Percentiles rank a stretch among this genome's conserved stretches.
Conservation (phyloP, 2,797 vertebrate genomes). For the Spinibarbus caldwelli region DNA sequence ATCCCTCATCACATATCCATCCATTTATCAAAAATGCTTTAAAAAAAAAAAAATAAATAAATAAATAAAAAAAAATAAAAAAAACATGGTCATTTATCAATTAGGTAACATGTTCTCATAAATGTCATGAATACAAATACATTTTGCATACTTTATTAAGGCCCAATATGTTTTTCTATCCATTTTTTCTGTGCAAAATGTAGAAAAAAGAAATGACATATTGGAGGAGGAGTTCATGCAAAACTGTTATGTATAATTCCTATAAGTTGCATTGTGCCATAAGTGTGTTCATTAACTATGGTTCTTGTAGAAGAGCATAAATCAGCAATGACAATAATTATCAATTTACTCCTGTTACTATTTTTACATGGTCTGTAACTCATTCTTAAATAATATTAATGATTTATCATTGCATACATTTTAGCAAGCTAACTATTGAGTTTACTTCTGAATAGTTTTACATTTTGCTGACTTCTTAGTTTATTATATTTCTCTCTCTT, state of each 20-base stretch:
- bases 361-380: background rate
- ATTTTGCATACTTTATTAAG: background rate
- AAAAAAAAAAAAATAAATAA: too few relatives aligned
- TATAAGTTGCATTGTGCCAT: background rate
- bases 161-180: background rate
- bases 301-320: background rate
- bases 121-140: too few relatives aligned
- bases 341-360: background rate
- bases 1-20: too few relatives aligned
- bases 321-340: background rate
- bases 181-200: background rate
- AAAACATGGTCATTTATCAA: too few relatives aligned
- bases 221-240: slow-evolving; percentile 7
- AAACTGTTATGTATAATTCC: background rate
- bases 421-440: background rate
- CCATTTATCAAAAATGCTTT: too few relatives aligned
- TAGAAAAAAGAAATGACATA: background rate
- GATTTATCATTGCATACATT: background rate
- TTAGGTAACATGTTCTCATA: too few relatives aligned
- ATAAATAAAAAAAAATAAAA: too few relatives aligned
- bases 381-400: background rate
- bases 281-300: background rate
- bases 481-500: background rate
- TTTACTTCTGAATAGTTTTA: background rate
- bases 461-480: background rate